Evolutionary conservation across 53 echinoderm and acorn worm species (phyloP).

Genomic region (Echinarachnius parma): DNA sequence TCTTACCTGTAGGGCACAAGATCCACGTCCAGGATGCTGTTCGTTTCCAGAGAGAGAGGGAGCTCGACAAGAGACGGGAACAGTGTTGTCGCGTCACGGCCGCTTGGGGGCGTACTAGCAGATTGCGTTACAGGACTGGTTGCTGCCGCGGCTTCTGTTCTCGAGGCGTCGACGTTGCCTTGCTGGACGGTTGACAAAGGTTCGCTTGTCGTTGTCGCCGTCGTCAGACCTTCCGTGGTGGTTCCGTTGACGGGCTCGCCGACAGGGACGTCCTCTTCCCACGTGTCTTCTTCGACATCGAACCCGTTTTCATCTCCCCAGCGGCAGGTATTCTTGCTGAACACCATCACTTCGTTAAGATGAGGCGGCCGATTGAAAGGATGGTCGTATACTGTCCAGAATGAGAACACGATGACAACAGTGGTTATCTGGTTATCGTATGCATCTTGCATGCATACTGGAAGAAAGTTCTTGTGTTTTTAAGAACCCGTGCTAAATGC

Average conservation of each 20-base stretch:
- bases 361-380: constrained; percentile 32
- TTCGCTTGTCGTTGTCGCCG: background rate
- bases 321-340: constrained; percentile 1
- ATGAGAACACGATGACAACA: background rate
- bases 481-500: too few species aligned
- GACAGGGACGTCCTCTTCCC: too few species aligned
- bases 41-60: constrained; percentile 12
- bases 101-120: background rate
- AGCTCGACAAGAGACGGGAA: constrained; percentile 8
- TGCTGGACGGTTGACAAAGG: background rate
- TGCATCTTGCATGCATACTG: too few species aligned
- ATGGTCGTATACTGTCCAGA: constrained; percentile 7
- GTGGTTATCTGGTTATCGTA: too few species aligned
- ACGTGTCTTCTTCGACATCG: too few species aligned
- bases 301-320: background rate
- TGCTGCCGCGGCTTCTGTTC: background rate
- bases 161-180: background rate
- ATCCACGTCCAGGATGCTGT: constrained; percentile 9
- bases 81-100: background rate
- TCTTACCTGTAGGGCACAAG: constrained; percentile 28
- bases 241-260: too few species aligned
- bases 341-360: constrained; percentile 19
- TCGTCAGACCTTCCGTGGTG: background rate
- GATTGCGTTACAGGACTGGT: background rate
- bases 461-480: too few species aligned